Percentiles rank a stretch among this genome's conserved stretches.
These are phyloP conservation scores for Cossypha niveicapilla DNA, from an alignment of 2,797 vertebrate genomes.

Conservation along the genomic window DNA sequence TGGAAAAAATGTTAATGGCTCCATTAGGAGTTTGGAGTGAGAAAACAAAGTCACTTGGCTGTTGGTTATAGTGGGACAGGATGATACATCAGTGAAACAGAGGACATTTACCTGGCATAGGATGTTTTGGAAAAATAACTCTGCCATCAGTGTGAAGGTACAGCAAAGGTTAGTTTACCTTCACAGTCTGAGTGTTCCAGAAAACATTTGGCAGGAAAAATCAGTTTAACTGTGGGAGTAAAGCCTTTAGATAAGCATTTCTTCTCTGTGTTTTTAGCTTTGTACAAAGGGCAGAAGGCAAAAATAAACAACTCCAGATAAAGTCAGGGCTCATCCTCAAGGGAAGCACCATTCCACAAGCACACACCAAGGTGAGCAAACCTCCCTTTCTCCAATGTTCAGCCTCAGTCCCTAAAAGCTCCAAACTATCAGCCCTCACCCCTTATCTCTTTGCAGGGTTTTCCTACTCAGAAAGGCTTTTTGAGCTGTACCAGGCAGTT, in stretches of 20 bases:
- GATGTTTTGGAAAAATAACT: not conserved
- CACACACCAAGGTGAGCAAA: not conserved
- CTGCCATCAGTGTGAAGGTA: not conserved
- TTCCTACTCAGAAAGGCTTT: not conserved
- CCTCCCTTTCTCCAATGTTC: fast-evolving
- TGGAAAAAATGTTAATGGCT: conserved; percentile 24
- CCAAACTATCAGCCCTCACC: not conserved
- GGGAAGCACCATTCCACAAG: not conserved
- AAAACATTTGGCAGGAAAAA: not conserved
- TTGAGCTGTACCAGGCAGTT: not conserved
- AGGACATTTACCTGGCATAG: not conserved
- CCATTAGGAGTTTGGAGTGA: not conserved
- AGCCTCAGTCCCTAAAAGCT: not conserved
- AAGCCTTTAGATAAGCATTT: not conserved
- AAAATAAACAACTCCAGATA: not conserved
- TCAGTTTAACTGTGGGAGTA: not conserved
- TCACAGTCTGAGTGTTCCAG: not conserved
- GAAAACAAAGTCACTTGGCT: conserved; percentile 13
- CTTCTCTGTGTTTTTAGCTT: not conserved
- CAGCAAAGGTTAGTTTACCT: not conserved
- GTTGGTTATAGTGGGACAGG: not conserved
- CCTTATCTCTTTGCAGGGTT: not conserved
- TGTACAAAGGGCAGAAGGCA: not conserved
- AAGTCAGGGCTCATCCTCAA: not conserved
- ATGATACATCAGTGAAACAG: not conserved